phyloP scores from a whole-genome alignment of 37 sponge, comb jelly and placozoan species.

The Geodia barretti region DNA sequence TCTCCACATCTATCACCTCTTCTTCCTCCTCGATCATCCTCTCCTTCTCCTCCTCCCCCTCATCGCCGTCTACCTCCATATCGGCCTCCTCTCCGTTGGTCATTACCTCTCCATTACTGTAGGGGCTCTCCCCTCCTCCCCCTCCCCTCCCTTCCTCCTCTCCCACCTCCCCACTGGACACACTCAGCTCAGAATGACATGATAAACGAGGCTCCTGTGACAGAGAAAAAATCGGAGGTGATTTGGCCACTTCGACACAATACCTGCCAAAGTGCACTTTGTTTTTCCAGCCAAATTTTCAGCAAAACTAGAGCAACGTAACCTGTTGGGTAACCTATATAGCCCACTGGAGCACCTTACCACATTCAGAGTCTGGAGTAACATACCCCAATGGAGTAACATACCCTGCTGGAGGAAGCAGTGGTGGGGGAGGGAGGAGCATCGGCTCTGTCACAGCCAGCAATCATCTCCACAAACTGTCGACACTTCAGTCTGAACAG shows the following conservation, averaged over 20 bases:
- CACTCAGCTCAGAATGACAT: constrained; percentile 56
- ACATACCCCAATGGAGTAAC: too few species aligned
- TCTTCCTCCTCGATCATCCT: background rate
- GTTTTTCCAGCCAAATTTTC: too few species aligned
- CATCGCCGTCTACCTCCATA: background rate
- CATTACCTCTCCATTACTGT: background rate
- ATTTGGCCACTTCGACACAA: too few species aligned
- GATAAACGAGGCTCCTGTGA: constrained; percentile 51
- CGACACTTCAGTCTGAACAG: constrained; percentile 86
- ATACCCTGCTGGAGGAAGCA: background rate
- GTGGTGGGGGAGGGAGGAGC: constrained; percentile 1
- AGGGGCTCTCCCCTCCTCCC: background rate
- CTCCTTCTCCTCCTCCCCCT: background rate
- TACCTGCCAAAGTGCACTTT: too few species aligned
- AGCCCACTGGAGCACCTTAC: too few species aligned
- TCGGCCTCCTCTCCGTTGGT: background rate
- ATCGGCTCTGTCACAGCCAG: constrained; percentile 68
- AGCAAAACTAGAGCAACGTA: too few species aligned
- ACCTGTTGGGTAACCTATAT: too few species aligned
- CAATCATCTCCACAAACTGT: constrained; percentile 95
- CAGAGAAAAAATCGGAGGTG: too few species aligned
- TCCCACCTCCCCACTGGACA: constrained; percentile 45
- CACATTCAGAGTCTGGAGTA: too few species aligned
- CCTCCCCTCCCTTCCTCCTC: background rate
- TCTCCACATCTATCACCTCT: constrained; percentile 34